Percentiles rank a stretch among this genome's conserved stretches.
These are phyloP conservation scores for Crocidura indochinensis DNA, from an alignment of 2,797 vertebrate species.

Conservation along the genomic window DNA sequence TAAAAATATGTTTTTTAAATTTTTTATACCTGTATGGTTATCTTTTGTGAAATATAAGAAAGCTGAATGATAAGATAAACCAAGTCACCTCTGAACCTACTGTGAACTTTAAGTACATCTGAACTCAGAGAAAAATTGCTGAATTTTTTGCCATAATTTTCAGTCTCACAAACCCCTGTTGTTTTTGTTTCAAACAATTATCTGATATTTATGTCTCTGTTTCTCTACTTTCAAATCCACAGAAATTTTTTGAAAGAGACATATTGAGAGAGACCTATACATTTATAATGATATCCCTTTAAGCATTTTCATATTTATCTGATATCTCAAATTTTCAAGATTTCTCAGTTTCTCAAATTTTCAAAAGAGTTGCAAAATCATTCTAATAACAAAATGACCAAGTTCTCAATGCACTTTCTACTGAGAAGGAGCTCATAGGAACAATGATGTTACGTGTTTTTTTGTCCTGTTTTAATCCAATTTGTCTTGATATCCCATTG, in stretches of 20 bases:
- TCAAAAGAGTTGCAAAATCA: background rate
- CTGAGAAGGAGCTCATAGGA: no score
- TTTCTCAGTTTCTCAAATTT: background rate
- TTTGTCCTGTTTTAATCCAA: background rate
- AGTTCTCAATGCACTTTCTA: background rate
- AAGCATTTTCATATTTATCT: background rate
- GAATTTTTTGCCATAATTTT: slow-evolving; percentile 13
- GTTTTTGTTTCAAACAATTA: background rate
- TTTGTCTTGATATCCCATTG: background rate
- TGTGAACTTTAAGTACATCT: background rate
- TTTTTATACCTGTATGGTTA: background rate
- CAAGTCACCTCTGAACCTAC: background rate
- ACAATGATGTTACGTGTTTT: background rate
- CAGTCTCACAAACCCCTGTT: background rate
- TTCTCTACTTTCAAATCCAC: background rate
- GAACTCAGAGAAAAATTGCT: slow-evolving; percentile 8
- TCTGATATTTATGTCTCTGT: background rate
- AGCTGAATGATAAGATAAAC: background rate
- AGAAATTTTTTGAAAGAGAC: no score
- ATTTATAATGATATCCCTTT: background rate
- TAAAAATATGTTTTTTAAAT: slow-evolving; percentile 37
- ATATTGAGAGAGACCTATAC: background rate
- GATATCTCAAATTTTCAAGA: background rate
- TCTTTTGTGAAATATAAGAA: slow-evolving; percentile 4
- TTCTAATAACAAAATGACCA: slow-evolving; percentile 11